Conservation (phyloP, 2,888 invertebrate genomes). For the Sphinx pinastri region DNA sequence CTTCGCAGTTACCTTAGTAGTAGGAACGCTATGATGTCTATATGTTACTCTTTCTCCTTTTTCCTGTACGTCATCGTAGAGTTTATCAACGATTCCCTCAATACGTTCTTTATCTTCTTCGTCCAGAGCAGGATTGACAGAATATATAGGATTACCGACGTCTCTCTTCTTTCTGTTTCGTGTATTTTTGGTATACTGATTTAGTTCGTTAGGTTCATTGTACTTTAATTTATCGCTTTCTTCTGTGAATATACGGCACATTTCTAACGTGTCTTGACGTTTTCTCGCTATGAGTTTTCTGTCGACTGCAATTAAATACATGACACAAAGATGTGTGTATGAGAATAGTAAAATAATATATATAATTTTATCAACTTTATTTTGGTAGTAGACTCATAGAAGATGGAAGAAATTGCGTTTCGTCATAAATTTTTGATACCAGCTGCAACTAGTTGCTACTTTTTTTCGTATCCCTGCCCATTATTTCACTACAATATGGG, state of each 20-base stretch:
- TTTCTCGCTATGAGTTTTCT: conserved; percentile 62
- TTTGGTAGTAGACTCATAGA: no score
- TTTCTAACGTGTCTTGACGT: conserved; percentile 70
- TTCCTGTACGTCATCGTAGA: conserved; percentile 65
- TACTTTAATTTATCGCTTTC: conserved; percentile 48
- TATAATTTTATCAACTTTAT: no score
- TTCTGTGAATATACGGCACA: conserved; percentile 67
- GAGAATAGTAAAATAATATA: no score
- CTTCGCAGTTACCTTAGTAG: conserved; percentile 26
- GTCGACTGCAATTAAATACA: conserved; percentile 53
- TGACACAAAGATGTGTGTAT: no score
- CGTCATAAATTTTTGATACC: no score
- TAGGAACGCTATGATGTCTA: conserved; percentile 43
- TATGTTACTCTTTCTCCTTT: conserved; percentile 55
- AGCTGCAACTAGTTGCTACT: no score
- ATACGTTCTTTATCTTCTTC: conserved; percentile 52
- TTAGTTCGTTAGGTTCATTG: conserved; percentile 28
- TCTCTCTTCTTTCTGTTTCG: conserved; percentile 45
- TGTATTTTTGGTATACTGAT: conserved; percentile 35
- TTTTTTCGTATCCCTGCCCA: no score
- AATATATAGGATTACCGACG: conserved; percentile 30
- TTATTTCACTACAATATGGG: no score
- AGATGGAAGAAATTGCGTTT: no score
- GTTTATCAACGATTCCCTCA: conserved; percentile 65
- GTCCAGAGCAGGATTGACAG: conserved; percentile 46